Percentiles rank a stretch among this genome's conserved stretches.
Evolutionary conservation across 2,888 invertebrate species (phyloP).

Genomic region (Diplazon laetatorius): DNA sequence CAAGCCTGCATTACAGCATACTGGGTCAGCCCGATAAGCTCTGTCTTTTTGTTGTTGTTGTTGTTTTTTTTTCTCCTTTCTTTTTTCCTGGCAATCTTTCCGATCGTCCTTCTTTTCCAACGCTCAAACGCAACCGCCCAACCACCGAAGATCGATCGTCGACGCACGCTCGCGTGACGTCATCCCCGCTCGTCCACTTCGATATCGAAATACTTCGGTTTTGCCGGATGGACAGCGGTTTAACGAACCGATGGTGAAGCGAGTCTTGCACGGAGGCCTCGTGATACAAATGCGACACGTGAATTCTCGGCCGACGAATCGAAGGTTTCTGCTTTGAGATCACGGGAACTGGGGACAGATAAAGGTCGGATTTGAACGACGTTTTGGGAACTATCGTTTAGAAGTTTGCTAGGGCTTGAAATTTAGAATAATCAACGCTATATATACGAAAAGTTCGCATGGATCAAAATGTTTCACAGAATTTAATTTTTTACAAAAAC

Average conservation of each 20-base stretch:
- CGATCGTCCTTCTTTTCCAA: constrained; percentile 29
- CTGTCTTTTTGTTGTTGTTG: background rate
- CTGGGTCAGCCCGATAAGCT: constrained; percentile 16
- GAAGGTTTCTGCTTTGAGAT: background rate
- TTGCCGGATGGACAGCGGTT: constrained; percentile 12
- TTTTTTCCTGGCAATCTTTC: constrained; percentile 10
- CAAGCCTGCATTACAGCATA: background rate
- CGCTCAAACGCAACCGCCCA: constrained; percentile 24
- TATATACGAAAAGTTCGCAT: too few species aligned
- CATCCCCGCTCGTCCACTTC: background rate
- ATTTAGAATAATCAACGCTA: too few species aligned
- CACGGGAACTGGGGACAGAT: background rate
- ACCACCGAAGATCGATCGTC: constrained; percentile 34
- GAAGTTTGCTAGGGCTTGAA: too few species aligned
- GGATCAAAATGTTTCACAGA: too few species aligned
- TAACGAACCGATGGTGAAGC: background rate
- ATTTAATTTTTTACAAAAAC: too few species aligned
- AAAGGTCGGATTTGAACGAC: background rate
- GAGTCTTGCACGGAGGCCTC: too few species aligned
- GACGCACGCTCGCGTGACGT: constrained; percentile 20
- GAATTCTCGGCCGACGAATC: constrained; percentile 11
- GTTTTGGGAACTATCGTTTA: background rate
- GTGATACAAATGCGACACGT: too few species aligned
- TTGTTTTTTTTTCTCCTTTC: too few species aligned
- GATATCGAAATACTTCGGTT: constrained; percentile 13